These are phyloP conservation scores for Belgica antarctica DNA, from an alignment of 2,888 invertebrate genomes.

Conservation along the genomic window DNA sequence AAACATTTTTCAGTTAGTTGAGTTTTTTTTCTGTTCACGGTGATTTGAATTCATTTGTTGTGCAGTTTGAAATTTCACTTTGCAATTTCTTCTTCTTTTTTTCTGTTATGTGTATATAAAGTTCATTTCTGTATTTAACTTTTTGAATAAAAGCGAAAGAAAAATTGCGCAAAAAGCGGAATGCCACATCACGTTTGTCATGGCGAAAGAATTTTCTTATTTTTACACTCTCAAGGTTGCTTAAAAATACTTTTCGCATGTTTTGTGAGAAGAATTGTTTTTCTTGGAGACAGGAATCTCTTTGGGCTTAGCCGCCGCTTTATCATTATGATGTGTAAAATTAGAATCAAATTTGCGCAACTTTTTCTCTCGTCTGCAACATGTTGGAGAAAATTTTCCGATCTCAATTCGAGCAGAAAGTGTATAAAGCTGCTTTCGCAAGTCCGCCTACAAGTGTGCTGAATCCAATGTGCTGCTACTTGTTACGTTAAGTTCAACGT, in stretches of 20 bases:
- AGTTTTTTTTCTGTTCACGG: not conserved
- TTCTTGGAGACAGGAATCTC: conserved; percentile 3
- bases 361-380: not conserved
- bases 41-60: conserved; percentile 21
- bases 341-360: not conserved
- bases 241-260: conserved; percentile 38
- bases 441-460: not conserved
- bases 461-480: not conserved
- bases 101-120: not conserved
- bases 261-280: conserved; percentile 23
- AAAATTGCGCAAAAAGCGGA: not conserved
- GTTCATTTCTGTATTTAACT: not conserved
- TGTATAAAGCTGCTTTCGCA: not conserved
- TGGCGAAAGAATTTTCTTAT: not conserved
- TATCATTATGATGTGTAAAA: not conserved
- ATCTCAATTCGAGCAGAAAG: not conserved
- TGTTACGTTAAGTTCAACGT: not conserved
- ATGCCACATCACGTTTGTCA: conserved; percentile 17
- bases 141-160: no score
- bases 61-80: not conserved
- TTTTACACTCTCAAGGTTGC: conserved; percentile 27
- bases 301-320: no score
- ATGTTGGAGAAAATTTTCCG: conserved; percentile 7
- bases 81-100: not conserved
- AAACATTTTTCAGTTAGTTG: not conserved